A percentile compares a stretch with the other conserved stretches of the same genome.
Evolutionary conservation across 2,888 invertebrate genomes (phyloP).

Genomic region (Drosophila tripunctata): DNA sequence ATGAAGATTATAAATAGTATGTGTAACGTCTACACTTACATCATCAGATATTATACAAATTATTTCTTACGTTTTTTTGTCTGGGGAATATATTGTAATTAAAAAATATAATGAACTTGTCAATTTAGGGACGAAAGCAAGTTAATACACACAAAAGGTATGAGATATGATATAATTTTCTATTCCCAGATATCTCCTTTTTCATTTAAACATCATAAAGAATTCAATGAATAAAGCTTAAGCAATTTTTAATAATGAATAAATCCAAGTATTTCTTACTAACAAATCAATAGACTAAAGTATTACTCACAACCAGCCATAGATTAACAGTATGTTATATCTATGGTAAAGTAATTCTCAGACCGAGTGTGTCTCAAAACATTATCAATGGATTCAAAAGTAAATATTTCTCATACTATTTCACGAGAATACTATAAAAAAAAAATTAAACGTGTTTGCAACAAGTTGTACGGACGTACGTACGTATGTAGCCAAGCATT

Average conservation of each 20-base stretch:
- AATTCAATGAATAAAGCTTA: too few species aligned
- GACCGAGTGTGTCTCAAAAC: neutral
- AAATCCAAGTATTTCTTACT: neutral
- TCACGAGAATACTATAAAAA: constrained; percentile 7
- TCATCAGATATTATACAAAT: neutral
- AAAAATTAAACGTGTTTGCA: constrained; percentile 24
- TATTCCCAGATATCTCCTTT: too few species aligned
- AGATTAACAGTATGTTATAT: neutral
- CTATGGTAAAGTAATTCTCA: constrained; percentile 9
- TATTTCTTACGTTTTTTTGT: neutral
- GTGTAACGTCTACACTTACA: neutral
- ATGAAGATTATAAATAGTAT: neutral
- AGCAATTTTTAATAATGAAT: too few species aligned
- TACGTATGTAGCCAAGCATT: too few species aligned
- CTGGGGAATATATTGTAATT: too few species aligned
- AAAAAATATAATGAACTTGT: too few species aligned
- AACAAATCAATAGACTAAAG: neutral
- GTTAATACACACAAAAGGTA: too few species aligned
- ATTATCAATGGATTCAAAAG: constrained; percentile 10
- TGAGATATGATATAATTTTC: too few species aligned
- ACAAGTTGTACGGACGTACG: neutral
- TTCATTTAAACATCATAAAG: too few species aligned
- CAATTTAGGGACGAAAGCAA: too few species aligned
- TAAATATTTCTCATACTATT: constrained; percentile 11
- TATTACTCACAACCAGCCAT: neutral